Evolutionary conservation across 2,113 vertebrate species (phyloP).

Genomic region (Micronisus gabar): DNA sequence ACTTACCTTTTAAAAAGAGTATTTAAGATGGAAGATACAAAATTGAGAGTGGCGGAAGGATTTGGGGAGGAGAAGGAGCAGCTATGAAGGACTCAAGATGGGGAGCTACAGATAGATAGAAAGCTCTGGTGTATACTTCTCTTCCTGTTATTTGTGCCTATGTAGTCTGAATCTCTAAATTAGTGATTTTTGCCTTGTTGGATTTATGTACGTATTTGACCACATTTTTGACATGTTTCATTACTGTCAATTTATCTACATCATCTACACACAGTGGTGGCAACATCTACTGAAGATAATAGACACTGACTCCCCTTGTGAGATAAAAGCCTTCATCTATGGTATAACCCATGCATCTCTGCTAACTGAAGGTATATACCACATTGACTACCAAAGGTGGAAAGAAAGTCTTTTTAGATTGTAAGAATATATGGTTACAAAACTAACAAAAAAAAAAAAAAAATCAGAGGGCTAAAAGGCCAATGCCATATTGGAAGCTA

Average conservation of each 20-base stretch:
- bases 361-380: neutral
- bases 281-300: neutral
- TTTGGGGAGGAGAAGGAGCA: neutral
- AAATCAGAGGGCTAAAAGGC: neutral
- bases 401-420: neutral
- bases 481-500: neutral
- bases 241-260: neutral
- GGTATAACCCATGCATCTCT: neutral
- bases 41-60: neutral
- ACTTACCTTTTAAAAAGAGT: neutral
- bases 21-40: neutral
- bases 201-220: neutral
- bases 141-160: neutral
- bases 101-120: neutral
- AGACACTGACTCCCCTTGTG: neutral
- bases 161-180: neutral
- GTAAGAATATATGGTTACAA: neutral
- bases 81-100: neutral
- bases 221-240: neutral
- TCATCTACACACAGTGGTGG: neutral
- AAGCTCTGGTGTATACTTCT: neutral
- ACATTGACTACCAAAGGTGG: neutral
- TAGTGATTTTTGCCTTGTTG: neutral
- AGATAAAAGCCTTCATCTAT: neutral
- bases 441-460: neutral